These are phyloP conservation scores for Oenanthe melanoleuca DNA, from an alignment of 2,113 vertebrate genomes.

Conservation along the genomic window DNA sequence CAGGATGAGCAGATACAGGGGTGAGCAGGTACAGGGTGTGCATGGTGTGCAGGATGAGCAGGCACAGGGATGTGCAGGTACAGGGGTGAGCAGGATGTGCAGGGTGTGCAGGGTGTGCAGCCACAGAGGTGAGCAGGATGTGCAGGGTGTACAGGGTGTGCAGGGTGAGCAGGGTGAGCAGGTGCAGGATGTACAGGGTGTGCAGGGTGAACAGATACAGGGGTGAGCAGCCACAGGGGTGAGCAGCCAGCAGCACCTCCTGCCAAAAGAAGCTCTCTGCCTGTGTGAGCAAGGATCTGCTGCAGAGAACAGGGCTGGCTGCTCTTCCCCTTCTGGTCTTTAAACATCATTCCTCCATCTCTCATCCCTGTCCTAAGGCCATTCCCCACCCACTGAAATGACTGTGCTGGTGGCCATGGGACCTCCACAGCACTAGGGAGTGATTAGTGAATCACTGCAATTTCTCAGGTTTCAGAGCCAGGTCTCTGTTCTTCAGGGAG, in stretches of 20 bases:
- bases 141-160: too few relatives aligned
- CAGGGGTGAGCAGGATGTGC: too few relatives aligned
- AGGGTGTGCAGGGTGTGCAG: too few relatives aligned
- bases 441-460: not conserved
- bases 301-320: not conserved
- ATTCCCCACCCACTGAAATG: not conserved
- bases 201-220: not conserved
- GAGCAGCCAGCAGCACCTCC: not conserved
- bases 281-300: rapidly evolving
- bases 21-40: too few relatives aligned
- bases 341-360: not conserved
- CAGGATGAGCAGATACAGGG: too few relatives aligned
- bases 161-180: not conserved
- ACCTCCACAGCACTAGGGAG: not conserved
- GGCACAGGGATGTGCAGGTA: too few relatives aligned
- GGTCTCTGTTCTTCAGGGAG: not conserved
- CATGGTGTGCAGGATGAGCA: too few relatives aligned
- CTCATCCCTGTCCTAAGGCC: not conserved
- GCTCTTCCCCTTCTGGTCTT: not conserved
- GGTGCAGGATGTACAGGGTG: too few relatives aligned
- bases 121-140: too few relatives aligned
- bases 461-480: not conserved
- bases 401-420: not conserved
- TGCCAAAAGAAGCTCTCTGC: not conserved
- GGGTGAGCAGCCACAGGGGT: not conserved